These are phyloP conservation scores for Epizoanthus fatuus DNA, from an alignment of 92 coral and sea anemone genomes.

Conservation along the genomic window DNA sequence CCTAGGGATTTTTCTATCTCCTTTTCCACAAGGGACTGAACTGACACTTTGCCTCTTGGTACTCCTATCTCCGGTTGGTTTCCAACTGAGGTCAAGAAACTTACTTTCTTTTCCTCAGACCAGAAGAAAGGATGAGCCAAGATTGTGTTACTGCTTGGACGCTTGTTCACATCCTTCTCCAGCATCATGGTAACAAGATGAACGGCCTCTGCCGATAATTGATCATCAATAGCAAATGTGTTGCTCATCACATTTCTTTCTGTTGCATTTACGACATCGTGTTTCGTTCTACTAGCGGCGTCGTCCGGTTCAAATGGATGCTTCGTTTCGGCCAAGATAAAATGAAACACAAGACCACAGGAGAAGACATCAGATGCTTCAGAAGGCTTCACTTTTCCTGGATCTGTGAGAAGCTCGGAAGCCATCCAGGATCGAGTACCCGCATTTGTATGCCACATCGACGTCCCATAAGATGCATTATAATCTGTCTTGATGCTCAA, in stretches of 20 bases:
- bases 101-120: slow-evolving; percentile 59
- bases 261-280: slow-evolving; percentile 24
- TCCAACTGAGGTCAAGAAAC: slow-evolving; percentile 54
- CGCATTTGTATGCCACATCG: neutral
- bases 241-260: too few relatives aligned
- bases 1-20: slow-evolving; percentile 11
- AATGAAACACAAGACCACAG: slow-evolving; percentile 1
- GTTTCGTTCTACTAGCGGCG: neutral
- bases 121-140: slow-evolving; percentile 70
- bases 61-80: slow-evolving; percentile 63
- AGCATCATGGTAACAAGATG: slow-evolving; percentile 52
- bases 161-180: neutral
- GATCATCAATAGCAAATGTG: neutral
- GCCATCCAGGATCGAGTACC: slow-evolving; percentile 78
- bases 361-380: slow-evolving; percentile 55
- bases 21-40: slow-evolving; percentile 33
- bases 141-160: slow-evolving; percentile 49
- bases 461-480: neutral
- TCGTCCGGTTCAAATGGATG: slow-evolving; percentile 62
- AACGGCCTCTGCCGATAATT: slow-evolving; percentile 60
- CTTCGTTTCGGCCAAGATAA: slow-evolving; percentile 47
- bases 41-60: neutral
- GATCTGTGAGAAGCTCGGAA: slow-evolving; percentile 44
- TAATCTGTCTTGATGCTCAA: neutral
- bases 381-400: slow-evolving; percentile 13